phyloP scores from a whole-genome alignment of 2,797 vertebrate genomes.

The Crocodylus rhombifer region DNA sequence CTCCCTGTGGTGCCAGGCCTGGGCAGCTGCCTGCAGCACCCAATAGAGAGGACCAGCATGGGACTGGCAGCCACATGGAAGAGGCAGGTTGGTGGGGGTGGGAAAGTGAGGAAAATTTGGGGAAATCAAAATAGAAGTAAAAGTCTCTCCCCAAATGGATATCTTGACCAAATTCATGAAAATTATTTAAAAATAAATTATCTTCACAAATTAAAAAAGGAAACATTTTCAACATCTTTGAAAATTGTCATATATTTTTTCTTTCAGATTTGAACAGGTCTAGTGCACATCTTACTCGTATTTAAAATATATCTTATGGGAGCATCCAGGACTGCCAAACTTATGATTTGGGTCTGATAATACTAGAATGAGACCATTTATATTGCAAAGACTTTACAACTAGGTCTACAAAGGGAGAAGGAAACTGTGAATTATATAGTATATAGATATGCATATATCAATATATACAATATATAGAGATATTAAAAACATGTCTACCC shows the following conservation, averaged over 20 bases:
- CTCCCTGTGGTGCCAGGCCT: too few relatives aligned
- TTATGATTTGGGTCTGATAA: background rate
- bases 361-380: background rate
- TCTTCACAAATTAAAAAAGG: background rate
- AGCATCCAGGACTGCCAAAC: background rate
- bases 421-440: background rate
- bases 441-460: background rate
- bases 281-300: background rate
- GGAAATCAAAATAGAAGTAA: too few relatives aligned
- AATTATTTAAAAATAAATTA: background rate
- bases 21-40: too few relatives aligned
- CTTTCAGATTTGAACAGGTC: background rate
- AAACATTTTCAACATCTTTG: background rate
- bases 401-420: background rate
- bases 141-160: too few relatives aligned
- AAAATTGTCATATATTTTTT: background rate
- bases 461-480: background rate
- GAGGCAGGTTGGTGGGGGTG: too few relatives aligned
- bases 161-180: background rate
- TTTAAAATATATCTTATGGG: background rate
- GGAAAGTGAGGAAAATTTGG: too few relatives aligned
- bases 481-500: background rate
- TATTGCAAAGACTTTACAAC: background rate
- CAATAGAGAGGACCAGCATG: too few relatives aligned
- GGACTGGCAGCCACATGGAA: too few relatives aligned